A percentile compares a stretch with the other conserved stretches of the same genome.
Conservation (phyloP, 1,140 invertebrate genomes). For the Ceratitis capitata region DNA sequence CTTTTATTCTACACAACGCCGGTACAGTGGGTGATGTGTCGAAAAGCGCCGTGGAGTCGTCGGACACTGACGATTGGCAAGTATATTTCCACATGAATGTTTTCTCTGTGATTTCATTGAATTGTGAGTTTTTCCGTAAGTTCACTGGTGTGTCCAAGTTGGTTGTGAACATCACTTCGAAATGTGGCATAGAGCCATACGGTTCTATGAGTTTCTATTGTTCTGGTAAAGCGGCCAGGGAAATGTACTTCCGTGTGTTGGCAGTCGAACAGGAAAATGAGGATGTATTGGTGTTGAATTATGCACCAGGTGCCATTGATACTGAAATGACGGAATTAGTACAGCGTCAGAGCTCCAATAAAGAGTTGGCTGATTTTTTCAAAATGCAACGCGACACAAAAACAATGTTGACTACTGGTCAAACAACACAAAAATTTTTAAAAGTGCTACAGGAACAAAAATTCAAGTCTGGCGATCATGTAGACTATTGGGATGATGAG, state of each 20-base stretch:
- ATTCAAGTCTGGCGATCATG: conserved; percentile 83
- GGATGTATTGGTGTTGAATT: conserved; percentile 83
- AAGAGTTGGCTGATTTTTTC: conserved; percentile 72
- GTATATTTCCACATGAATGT: conserved; percentile 84
- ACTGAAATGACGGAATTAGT: conserved; percentile 88
- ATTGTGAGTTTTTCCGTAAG: conserved; percentile 76
- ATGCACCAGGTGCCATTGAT: conserved; percentile 92
- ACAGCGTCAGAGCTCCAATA: conserved; percentile 70
- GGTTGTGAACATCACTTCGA: conserved; percentile 89
- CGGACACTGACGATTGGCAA: conserved; percentile 71
- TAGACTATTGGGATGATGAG: conserved; percentile 84
- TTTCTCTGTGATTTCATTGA: conserved; percentile 80
- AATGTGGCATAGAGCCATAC: conserved; percentile 80
- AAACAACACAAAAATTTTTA: conserved; percentile 81
- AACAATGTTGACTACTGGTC: conserved; percentile 77
- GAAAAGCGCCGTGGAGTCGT: conserved; percentile 71
- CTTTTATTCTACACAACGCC: conserved; percentile 89
- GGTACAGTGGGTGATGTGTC: conserved; percentile 83
- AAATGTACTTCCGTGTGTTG: conserved; percentile 90
- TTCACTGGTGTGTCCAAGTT: conserved; percentile 67
- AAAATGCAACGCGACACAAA: conserved; percentile 68
- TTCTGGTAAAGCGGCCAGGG: conserved; percentile 87
- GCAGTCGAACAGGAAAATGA: conserved; percentile 76
- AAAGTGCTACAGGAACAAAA: conserved; percentile 75
- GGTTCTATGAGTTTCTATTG: conserved; percentile 84